Evolutionary conservation across 2,113 vertebrate genomes (phyloP).

Genomic region (Tragulus kanchil): DNA sequence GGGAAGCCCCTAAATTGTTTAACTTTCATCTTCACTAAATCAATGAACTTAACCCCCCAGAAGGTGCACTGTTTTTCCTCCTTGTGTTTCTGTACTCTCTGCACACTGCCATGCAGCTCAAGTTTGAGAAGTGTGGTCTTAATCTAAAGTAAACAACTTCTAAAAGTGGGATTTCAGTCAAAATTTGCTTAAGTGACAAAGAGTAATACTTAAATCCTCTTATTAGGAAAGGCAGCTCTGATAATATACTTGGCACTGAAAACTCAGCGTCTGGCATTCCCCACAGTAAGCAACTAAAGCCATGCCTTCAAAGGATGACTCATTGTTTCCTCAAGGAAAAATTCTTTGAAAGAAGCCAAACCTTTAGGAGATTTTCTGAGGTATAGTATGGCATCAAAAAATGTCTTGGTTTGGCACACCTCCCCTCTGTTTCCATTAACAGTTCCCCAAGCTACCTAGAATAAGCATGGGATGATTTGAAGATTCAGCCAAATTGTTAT

Average conservation of each 20-base stretch:
- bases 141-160: slow-evolving; percentile 44
- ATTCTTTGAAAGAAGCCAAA: background rate
- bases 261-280: slow-evolving; percentile 6
- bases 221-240: background rate
- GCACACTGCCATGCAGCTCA: background rate
- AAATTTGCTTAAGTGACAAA: slow-evolving; percentile 40
- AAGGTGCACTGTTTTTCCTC: background rate
- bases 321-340: background rate
- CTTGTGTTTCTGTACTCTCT: background rate
- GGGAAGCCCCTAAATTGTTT: background rate
- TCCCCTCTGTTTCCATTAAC: background rate
- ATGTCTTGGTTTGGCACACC: background rate
- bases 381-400: background rate
- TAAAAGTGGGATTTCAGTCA: background rate
- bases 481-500: background rate
- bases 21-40: slow-evolving; percentile 44
- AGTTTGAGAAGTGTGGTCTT: background rate
- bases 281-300: background rate
- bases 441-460: background rate
- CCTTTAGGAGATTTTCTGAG: background rate
- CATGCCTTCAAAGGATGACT: background rate
- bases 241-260: slow-evolving; percentile 1
- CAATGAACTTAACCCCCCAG: background rate
- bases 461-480: background rate
- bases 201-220: background rate